Percentiles rank a stretch among this genome's conserved stretches.
Conservation (phyloP, 1,140 invertebrate genomes). For the Lasioglossum baleicum region DNA sequence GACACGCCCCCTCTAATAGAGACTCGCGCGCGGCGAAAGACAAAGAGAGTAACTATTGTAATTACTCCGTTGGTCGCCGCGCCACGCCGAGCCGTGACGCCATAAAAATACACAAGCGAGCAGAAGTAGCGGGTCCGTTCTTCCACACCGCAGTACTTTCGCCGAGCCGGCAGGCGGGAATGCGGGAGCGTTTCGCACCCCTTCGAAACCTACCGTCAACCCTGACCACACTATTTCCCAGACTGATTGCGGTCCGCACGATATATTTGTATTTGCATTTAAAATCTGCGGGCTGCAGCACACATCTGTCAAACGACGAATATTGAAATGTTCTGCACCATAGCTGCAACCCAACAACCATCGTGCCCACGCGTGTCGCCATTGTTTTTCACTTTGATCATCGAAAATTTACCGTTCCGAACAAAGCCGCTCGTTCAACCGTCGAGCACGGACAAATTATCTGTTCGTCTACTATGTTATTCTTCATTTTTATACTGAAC, state of each 20-base stretch:
- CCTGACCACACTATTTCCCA: neutral
- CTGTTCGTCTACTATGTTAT: no score
- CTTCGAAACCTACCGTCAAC: neutral
- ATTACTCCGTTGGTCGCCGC: conserved; percentile 16
- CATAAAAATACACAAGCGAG: neutral
- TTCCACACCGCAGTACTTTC: neutral
- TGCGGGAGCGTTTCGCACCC: neutral
- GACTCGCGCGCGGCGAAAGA: conserved; percentile 2
- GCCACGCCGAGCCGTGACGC: no score
- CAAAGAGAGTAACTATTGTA: conserved; percentile 31
- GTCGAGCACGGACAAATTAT: no score
- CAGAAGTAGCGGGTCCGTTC: neutral
- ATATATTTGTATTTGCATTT: conserved; percentile 68
- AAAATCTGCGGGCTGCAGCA: conserved; percentile 56
- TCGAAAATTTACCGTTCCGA: conserved; percentile 42
- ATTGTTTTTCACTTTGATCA: conserved; percentile 42
- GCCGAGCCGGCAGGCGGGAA: neutral
- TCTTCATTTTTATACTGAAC: no score
- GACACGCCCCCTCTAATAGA: conserved; percentile 28
- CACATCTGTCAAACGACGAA: conserved; percentile 66
- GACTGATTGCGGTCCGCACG: conserved; percentile 38
- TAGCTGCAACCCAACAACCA: no score
- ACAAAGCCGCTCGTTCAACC: no score
- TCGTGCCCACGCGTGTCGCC: no score
- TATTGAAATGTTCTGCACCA: conserved; percentile 57